These are phyloP conservation scores for Microcebus tavaratra DNA, from an alignment of 2,113 vertebrate species.

Conservation along the genomic window DNA sequence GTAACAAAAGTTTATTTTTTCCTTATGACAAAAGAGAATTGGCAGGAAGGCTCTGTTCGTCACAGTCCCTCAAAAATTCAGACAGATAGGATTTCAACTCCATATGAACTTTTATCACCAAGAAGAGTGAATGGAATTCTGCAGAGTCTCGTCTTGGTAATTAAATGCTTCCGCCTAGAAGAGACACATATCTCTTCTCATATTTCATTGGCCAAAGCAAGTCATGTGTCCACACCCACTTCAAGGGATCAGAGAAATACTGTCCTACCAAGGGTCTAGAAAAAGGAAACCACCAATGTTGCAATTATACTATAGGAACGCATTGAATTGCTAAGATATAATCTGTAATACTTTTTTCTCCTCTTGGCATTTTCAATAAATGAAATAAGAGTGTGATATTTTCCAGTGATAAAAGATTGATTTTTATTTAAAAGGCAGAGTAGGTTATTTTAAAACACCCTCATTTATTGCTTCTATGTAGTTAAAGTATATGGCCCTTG, in stretches of 20 bases:
- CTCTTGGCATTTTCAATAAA: slow-evolving; percentile 68
- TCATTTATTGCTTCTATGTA: slow-evolving; percentile 53
- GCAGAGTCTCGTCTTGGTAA: neutral
- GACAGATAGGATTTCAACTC: neutral
- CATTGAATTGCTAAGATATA: neutral
- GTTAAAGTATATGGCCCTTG: neutral
- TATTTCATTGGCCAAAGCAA: neutral
- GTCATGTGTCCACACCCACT: neutral
- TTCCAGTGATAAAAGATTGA: slow-evolving; percentile 64
- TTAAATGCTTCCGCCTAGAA: neutral
- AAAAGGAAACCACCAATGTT: neutral
- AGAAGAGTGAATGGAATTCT: neutral
- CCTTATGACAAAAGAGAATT: neutral
- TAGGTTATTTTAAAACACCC: slow-evolving; percentile 13
- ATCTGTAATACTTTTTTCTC: slow-evolving; percentile 32
- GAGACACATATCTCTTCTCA: neutral
- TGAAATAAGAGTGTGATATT: slow-evolving; percentile 70
- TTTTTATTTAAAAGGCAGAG: slow-evolving; percentile 51
- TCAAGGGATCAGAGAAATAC: neutral
- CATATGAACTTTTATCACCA: too few relatives aligned
- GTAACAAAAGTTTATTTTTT: neutral
- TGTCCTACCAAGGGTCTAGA: neutral
- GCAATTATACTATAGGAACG: neutral
- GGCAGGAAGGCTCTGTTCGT: neutral
- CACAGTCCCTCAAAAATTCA: neutral